phyloP scores from a whole-genome alignment of 2,888 invertebrate species.

The Pecten maximus region DNA sequence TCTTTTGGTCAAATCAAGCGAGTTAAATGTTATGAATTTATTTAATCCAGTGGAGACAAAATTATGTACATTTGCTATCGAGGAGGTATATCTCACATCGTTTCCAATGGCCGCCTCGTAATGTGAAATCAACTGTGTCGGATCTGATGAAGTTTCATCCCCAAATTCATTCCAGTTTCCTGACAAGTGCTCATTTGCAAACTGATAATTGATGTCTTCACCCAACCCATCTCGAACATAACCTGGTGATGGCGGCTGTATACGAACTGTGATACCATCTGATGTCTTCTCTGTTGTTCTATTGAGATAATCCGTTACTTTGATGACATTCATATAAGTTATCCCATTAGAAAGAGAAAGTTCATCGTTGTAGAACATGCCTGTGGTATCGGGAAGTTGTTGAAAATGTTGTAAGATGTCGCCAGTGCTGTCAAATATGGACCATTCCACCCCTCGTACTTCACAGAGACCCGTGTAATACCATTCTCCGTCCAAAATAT shows the following conservation, averaged over 20 bases:
- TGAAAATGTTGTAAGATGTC: slow-evolving; percentile 36
- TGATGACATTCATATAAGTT: slow-evolving; percentile 54
- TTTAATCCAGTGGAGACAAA: slow-evolving; percentile 53
- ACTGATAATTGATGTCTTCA: slow-evolving; percentile 59
- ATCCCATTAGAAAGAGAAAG: slow-evolving; percentile 46
- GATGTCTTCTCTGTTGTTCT: slow-evolving; percentile 50
- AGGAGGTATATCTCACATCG: slow-evolving; percentile 42
- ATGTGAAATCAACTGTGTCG: slow-evolving; percentile 51
- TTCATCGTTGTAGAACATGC: slow-evolving; percentile 51
- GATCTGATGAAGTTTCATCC: slow-evolving; percentile 42
- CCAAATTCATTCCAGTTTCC: slow-evolving; percentile 64
- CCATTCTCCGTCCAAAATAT: slow-evolving; percentile 45
- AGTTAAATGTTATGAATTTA: slow-evolving; percentile 48
- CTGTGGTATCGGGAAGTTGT: not conserved
- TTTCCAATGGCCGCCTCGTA: slow-evolving; percentile 56
- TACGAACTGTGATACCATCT: slow-evolving; percentile 58
- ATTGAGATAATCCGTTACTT: slow-evolving; percentile 54
- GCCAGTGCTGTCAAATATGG: slow-evolving; percentile 36
- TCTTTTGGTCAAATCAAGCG: slow-evolving; percentile 53
- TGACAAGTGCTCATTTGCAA: slow-evolving; percentile 47
- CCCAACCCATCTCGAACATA: slow-evolving; percentile 56
- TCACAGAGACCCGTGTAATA: slow-evolving; percentile 36
- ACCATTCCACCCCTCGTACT: slow-evolving; percentile 41
- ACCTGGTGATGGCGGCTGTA: slow-evolving; percentile 53
- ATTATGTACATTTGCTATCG: slow-evolving; percentile 51